Evolutionary conservation across 2,888 invertebrate species (phyloP).

Genomic region (Pimpla rufipes): DNA sequence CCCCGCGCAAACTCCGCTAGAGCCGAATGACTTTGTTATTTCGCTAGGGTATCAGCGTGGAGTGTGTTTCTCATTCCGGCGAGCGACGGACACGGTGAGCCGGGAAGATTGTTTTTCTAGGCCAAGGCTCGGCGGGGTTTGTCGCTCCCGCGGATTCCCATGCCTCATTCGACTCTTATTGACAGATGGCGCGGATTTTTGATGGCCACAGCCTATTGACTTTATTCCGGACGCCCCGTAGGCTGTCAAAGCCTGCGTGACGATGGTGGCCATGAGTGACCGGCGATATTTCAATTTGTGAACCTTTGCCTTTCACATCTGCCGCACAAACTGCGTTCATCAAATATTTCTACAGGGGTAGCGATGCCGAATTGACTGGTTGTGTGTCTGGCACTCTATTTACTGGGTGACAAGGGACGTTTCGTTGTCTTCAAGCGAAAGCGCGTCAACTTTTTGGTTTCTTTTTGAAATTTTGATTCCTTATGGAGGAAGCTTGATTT

Average conservation of each 20-base stretch:
- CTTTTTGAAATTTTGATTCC: no score
- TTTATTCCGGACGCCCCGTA: constrained; percentile 41
- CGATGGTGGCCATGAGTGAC: not conserved
- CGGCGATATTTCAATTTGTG: not conserved
- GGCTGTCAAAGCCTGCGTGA: not conserved
- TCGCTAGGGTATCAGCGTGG: constrained; percentile 47
- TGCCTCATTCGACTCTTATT: constrained; percentile 54
- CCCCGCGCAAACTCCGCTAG: constrained; percentile 53
- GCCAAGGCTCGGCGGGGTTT: constrained; percentile 53
- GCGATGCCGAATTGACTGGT: not conserved
- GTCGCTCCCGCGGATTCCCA: constrained; percentile 29
- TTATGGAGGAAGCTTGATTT: no score
- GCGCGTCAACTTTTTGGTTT: no score
- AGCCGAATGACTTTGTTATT: constrained; percentile 62
- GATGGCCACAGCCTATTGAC: constrained; percentile 35
- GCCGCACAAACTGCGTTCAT: not conserved
- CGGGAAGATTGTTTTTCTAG: constrained; percentile 56
- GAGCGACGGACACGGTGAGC: constrained; percentile 5
- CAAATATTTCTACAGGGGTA: not conserved
- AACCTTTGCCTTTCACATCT: not conserved
- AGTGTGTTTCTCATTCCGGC: constrained; percentile 1
- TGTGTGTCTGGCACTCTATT: not conserved
- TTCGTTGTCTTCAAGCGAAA: no score
- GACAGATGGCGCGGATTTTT: constrained; percentile 47
- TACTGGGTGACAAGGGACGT: not conserved